Base-by-base conservation (phyloP, 2,113 vertebrate species). In the Corythoichthys haematopterus region DNA sequence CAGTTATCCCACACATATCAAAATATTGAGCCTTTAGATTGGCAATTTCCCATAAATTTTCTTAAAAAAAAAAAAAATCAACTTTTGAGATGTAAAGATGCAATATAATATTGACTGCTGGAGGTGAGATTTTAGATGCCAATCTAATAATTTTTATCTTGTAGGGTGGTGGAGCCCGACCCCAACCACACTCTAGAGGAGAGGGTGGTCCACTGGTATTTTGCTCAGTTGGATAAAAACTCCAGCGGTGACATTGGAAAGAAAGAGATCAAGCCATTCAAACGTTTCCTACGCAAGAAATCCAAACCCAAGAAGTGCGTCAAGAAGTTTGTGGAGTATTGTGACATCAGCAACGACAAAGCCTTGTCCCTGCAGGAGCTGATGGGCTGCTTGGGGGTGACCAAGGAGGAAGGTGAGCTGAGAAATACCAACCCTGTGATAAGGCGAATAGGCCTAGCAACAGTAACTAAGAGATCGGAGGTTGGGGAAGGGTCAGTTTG, bases 241-340 rank as follows among this genome's bases (percentile, higher is more conserved):
- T 85, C 91, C 71, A 98, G 93, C 0, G 96, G 97, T 0, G 95
- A 97, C 84, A 95, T 99, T 0, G 96, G 95, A 66, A 98, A 98
- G 80, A 98, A 98, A 80, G 97, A 99, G 86, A 94, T 99, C 79
- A 99, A 98, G 56, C 95, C 96, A 3, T 96, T 99, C 85, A 98
- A 96, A 85, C 93, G 95, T 45, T 92, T 99, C 72, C 90, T 99
- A 20, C 93, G 96, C 71, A 99, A 98, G 79, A 99, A 97, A 64
- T 95, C 97, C 68, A 98, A 98, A 80, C 97, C 97, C 3, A 98
- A 96, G 77, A 98, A 98, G 75, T 99, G 97, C 8, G 95, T 98
- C 78, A 96, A 96, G 90, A 97, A 93, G 86, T 99, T 99, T 74
- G 95, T 97, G 73, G 97, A 99, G 76, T 98, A 98, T 80, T 99